Base-by-base conservation (phyloP, 2,113 vertebrate species). In the Physeter macrocephalus region DNA sequence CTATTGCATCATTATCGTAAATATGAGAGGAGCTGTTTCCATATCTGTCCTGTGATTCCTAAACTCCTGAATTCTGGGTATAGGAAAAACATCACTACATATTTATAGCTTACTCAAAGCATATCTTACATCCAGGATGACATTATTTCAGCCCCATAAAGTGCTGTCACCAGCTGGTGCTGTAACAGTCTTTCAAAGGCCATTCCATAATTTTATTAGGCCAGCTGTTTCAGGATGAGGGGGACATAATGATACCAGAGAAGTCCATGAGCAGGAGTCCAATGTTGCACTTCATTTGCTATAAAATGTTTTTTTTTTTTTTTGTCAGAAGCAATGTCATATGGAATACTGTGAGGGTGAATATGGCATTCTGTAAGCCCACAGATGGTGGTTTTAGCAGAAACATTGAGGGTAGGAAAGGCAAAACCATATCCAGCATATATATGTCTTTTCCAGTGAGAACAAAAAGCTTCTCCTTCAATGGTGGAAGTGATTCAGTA, bases 161-260 rank as follows among this genome's bases (percentile, higher is more conserved):
- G 36, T 62, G 59, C 36, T 92, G n/a, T 93, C 64, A 95, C 92
- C 95, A 97, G 83, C 88, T 97, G 95, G 78, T 95, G 43, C 78
- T 74, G 71, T 97, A 92, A 94, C 15, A 89, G 36, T 62, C 80
- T 96, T 97, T 92, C 92, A 97, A 97, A 95, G 89, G 39, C 83
- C 87, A 66, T 97, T 97, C 64, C 21, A 46, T 93, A 94, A 97
- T 97, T 97, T 97, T 95, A 97, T 86, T 96, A 96, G 94, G 69
- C 83, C 93, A 92, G 95, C 97, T 98, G 96, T 97, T 97, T 97
- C 74, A 67, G 87, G 78, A 93, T 92, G 74, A 95, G 25, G 75
- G 17, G n/a, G 92, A 89, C 72, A 84, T 72, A 43, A 89, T 46
- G 54, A 83, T n/a, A 84, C 54, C 49, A 95, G 78, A 66, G 29